phyloP scores from a whole-genome alignment of 2,113 vertebrate species.

The Sarotherodon lohbergeri region DNA sequence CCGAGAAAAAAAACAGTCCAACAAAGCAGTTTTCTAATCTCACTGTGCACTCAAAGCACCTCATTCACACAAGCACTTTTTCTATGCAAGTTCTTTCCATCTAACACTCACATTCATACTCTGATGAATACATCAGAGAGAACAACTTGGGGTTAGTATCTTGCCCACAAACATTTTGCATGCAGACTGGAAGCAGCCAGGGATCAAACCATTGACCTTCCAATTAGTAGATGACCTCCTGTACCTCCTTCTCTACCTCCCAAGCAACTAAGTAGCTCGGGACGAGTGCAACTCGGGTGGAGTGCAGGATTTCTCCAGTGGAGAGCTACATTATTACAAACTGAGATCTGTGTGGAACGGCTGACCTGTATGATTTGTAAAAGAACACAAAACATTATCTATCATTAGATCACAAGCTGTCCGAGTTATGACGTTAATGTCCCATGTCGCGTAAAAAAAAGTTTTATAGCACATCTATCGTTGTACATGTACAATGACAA shows the following conservation, averaged over 20 bases:
- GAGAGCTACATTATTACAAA: neutral
- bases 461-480: fast-evolving
- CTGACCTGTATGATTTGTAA: neutral
- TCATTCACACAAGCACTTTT: neutral
- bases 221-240: neutral
- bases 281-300: neutral
- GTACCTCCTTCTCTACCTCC: neutral
- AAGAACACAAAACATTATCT: neutral
- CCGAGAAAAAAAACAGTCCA: neutral
- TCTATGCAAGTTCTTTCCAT: neutral
- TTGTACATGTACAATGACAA: neutral
- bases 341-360: neutral
- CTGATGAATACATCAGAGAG: neutral
- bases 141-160: neutral
- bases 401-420: neutral
- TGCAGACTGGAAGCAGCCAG: neutral
- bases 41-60: neutral
- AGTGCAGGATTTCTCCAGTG: neutral
- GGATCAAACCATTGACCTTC: neutral
- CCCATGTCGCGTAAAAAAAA: neutral
- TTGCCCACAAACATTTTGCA: neutral
- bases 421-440: neutral
- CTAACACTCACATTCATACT: neutral
- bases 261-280: neutral
- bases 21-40: neutral